Evolutionary conservation across 2,113 vertebrate genomes (phyloP), one percentile per base, ranked within the genome.

Genomic region (Thermophis baileyi): DNA sequence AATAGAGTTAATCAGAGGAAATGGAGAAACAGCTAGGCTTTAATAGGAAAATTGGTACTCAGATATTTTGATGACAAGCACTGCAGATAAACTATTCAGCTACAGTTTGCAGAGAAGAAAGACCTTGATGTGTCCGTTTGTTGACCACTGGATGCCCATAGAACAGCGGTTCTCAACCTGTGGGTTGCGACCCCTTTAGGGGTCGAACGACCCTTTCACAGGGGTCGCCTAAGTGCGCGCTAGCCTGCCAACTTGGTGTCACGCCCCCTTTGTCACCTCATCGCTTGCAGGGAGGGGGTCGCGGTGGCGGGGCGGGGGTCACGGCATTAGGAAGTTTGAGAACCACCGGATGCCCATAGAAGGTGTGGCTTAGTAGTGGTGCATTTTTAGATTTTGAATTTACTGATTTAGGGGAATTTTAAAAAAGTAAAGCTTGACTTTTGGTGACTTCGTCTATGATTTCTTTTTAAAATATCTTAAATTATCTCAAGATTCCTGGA

Each of bases 31-130:
- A 55, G 50, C 46, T 24, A 49, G 88, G 54, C 20, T 90, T 94
- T 94, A 95, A 93, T 93, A 92, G 94, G 94, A 49, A 96, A 95
- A 94, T 92, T 94, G 95, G 94, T 93, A 81, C 88, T 95, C 24
- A 3, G 63, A 91, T 92, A 60, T 5, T 92, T 91, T 24, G 88
- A 49, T 87, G 63, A 90, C 0, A 89, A 74, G 88, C 30, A 88
- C 10, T 91, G 74, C 55, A 93, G 88, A 92, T 89, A 95, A 12
- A 0, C 91, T 93, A 40, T 94, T 95, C n/a, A 60, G 12, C 81
- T 89, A 63, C 46, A 35, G 94, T 91, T 91, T 92, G 1, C 0
- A 88, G 91, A 53, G 2, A 87, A 91, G 87, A 3, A 57, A 44
- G 30, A 55, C 85, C 18, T 92, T 90, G 6, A 3, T 16, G 35